A percentile compares a stretch with the other conserved stretches of the same genome.
Conservation (phyloP, 2,113 vertebrate genomes). For the Nycticorax nycticorax region DNA sequence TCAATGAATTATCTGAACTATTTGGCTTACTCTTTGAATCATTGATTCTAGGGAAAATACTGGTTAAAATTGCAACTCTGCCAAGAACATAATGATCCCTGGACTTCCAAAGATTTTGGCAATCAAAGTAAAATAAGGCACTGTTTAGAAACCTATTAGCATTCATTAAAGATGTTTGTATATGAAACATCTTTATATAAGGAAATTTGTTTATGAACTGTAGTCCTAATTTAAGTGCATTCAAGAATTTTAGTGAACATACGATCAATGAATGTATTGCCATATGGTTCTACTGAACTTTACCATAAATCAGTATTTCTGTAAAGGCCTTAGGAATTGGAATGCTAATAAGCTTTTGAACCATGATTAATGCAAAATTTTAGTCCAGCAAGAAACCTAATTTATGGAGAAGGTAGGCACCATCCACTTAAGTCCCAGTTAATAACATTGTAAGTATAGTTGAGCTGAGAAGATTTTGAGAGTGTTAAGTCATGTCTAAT, state of each 20-base stretch:
- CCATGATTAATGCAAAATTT: not conserved
- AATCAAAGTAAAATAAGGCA: not conserved
- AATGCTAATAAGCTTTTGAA: not conserved
- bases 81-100: not conserved
- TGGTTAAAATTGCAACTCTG: not conserved
- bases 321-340: not conserved
- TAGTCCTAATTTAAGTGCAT: not conserved
- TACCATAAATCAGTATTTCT: not conserved
- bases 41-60: not conserved
- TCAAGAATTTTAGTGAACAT: not conserved
- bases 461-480: slow-evolving; percentile 8
- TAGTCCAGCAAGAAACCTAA: not conserved
- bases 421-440: not conserved
- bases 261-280: not conserved
- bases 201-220: not conserved
- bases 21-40: not conserved
- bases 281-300: not conserved
- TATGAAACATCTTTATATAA: not conserved
- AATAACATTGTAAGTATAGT: not conserved
- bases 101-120: not conserved
- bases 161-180: not conserved
- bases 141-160: not conserved
- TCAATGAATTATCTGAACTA: not conserved
- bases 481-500: not conserved
- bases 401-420: not conserved